Conservation (phyloP, 1,140 invertebrate genomes). For the Drosophila sturtevanti region DNA sequence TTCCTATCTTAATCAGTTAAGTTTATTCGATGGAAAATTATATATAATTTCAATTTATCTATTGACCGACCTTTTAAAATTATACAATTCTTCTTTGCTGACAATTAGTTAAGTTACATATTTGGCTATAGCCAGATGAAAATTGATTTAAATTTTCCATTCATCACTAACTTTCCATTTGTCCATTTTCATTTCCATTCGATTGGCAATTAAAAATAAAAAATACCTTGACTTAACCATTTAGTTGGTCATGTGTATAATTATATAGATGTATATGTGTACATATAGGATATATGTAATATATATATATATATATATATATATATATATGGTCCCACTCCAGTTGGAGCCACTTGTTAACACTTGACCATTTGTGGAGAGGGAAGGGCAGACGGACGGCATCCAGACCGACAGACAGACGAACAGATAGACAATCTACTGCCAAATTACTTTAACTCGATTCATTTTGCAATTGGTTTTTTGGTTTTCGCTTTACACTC, state of each 20-base stretch:
- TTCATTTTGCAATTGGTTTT: conserved; percentile 72
- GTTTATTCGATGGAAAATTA: no score
- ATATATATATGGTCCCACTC: background rate
- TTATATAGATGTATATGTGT: background rate
- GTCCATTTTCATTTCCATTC: conserved; percentile 1
- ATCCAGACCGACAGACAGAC: background rate
- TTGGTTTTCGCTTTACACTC: conserved; percentile 17
- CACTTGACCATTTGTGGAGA: conserved; percentile 46
- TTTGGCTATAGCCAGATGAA: background rate
- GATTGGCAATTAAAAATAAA: conserved; percentile 7
- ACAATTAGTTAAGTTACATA: background rate
- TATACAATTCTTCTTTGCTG: no score
- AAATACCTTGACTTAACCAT: background rate
- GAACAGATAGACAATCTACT: conserved; percentile 56
- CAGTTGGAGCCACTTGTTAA: conserved; percentile 48
- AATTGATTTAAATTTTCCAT: conserved; percentile 5
- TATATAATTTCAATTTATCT: no score
- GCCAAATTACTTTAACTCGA: conserved; percentile 75
- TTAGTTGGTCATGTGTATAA: background rate
- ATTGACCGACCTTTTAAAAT: no score
- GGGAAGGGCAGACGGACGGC: background rate
- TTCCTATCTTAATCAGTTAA: no score
- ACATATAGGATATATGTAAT: background rate
- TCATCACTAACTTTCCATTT: conserved; percentile 1
- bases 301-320: background rate